phyloP scores from a whole-genome alignment of 2,797 vertebrate species.

The Cephalopachus bancanus region DNA sequence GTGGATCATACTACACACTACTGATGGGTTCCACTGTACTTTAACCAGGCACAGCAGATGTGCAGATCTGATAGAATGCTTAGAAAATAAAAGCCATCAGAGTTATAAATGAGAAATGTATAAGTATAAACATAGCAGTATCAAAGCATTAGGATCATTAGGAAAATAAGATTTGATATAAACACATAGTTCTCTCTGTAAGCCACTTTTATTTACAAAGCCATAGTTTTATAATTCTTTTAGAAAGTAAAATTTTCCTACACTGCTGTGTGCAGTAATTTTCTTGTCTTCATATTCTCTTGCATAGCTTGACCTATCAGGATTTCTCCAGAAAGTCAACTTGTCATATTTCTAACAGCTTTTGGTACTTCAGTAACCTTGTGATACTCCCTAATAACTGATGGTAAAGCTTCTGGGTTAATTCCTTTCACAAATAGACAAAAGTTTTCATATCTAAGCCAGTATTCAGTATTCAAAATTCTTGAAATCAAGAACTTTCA shows the following conservation, averaged over 20 bases:
- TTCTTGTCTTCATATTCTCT: background rate
- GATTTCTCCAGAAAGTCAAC: background rate
- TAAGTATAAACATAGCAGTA: background rate
- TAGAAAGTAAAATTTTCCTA: background rate
- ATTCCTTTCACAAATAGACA: conserved; percentile 99
- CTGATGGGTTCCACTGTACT: background rate
- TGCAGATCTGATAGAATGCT: conserved; percentile 22
- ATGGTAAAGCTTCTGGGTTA: conserved; percentile 97
- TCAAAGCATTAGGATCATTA: background rate
- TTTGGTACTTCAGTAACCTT: conserved; percentile 95
- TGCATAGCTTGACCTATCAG: background rate
- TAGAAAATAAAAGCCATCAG: background rate
- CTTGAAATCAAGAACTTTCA: conserved; percentile 95
- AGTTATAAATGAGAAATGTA: background rate
- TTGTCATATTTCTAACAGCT: conserved; percentile 80
- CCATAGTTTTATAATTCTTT: background rate
- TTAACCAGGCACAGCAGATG: conserved; percentile 43
- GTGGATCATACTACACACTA: conserved; percentile 24
- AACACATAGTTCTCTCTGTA: background rate
- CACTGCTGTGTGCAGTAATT: background rate
- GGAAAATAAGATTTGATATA: background rate
- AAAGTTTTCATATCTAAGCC: conserved; percentile 97
- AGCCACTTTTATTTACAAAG: background rate
- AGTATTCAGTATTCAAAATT: conserved; percentile 93
- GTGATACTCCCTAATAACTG: conserved; percentile 96